A percentile compares a stretch with the other conserved stretches of the same genome.
Conservation (phyloP, 2,888 invertebrate species). For the Pelosia muscerda region DNA sequence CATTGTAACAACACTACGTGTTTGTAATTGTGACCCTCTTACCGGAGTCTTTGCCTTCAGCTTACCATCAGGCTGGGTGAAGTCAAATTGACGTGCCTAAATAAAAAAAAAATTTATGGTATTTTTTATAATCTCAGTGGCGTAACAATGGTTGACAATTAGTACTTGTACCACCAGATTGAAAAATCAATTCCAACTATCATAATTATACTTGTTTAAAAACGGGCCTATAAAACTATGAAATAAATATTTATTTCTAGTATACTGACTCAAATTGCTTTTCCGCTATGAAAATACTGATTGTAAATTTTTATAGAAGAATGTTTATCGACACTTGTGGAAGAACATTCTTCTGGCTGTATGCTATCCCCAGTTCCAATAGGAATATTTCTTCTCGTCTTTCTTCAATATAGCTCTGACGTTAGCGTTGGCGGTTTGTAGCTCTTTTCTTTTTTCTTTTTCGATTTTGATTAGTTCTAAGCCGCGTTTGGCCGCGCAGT, state of each 20-base stretch:
- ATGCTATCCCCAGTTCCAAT: slow-evolving; percentile 86
- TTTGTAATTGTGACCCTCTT: no score
- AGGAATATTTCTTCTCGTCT: slow-evolving; percentile 78
- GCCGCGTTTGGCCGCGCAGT: slow-evolving; percentile 89
- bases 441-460: slow-evolving; percentile 79
- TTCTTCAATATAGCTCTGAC: slow-evolving; percentile 76
- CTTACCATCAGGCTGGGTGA: no score
- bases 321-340: slow-evolving; percentile 78
- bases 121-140: no score
- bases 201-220: no score
- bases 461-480: slow-evolving; percentile 87
- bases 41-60: no score
- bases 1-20: no score
- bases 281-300: slow-evolving; percentile 57
- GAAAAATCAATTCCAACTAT: neutral
- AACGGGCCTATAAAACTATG: slow-evolving; percentile 39
- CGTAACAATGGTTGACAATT: no score
- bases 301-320: slow-evolving; percentile 71
- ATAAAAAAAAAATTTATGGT: no score
- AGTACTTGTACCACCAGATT: neutral
- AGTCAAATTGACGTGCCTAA: no score
- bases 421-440: slow-evolving; percentile 73
- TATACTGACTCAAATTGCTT: slow-evolving; percentile 36
- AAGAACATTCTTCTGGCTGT: slow-evolving; percentile 86
- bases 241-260: slow-evolving; percentile 35